Percentiles rank a stretch among this genome's conserved stretches.
Evolutionary conservation across 2,113 vertebrate species (phyloP).

Genomic region (Entomyzon cyanotis): DNA sequence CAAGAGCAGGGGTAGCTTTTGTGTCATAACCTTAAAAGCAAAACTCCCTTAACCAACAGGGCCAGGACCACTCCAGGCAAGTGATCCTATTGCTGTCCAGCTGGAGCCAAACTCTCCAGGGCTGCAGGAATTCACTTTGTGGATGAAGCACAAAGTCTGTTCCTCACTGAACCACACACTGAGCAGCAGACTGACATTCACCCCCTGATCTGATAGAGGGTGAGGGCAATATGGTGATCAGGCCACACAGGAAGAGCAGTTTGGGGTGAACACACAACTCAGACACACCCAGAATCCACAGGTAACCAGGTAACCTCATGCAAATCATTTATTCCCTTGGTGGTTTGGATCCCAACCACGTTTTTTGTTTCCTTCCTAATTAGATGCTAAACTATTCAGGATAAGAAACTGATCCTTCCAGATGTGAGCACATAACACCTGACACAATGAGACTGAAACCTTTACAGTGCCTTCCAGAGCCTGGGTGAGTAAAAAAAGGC

Average conservation of each 20-base stretch:
- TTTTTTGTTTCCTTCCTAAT: background rate
- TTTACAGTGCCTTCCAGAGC: background rate
- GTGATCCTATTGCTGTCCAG: background rate
- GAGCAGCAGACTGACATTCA: background rate
- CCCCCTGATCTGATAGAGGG: background rate
- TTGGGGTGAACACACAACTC: background rate
- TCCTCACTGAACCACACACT: background rate
- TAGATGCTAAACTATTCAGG: slow-evolving; percentile 36
- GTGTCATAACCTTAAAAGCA: background rate
- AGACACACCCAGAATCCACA: background rate
- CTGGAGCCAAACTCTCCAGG: background rate
- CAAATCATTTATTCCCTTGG: background rate
- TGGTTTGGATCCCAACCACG: background rate
- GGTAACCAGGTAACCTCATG: background rate
- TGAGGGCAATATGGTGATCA: background rate
- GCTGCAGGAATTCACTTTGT: background rate
- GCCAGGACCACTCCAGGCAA: background rate
- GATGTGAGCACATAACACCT: background rate
- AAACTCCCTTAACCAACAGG: background rate
- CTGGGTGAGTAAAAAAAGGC: background rate
- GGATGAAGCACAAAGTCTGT: background rate
- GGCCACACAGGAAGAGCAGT: background rate
- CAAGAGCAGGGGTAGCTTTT: background rate
- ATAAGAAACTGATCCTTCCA: slow-evolving; percentile 29
- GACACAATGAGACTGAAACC: background rate